phyloP scores from a whole-genome alignment of 2,113 vertebrate species.

The Mohoua ochrocephala region DNA sequence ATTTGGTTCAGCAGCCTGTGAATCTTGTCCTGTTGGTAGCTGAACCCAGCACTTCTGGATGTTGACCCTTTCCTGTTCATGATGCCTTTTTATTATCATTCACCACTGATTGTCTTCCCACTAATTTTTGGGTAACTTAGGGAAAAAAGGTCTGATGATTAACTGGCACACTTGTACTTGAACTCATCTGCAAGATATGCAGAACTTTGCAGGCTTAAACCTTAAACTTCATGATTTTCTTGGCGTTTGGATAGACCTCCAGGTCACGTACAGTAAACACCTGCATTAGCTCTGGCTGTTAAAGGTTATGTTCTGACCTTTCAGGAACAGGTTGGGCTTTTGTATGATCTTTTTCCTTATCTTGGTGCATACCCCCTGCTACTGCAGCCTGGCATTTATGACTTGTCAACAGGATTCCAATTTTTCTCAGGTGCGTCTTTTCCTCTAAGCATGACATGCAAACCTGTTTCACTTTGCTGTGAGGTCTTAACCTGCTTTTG shows the following conservation, averaged over 20 bases:
- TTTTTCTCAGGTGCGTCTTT: background rate
- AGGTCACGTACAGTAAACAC: background rate
- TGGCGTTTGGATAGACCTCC: background rate
- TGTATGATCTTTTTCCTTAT: background rate
- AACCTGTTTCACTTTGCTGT: background rate
- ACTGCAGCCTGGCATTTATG: background rate
- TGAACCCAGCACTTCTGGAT: background rate
- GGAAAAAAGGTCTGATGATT: background rate
- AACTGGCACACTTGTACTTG: background rate
- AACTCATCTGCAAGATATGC: background rate
- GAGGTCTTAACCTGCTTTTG: background rate
- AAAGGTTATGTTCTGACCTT: slow-evolving; percentile 14
- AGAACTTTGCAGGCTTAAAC: background rate
- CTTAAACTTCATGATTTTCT: background rate
- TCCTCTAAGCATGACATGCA: background rate
- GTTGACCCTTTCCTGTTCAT: background rate
- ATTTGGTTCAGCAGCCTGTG: background rate
- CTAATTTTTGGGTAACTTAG: background rate
- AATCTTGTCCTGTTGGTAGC: background rate
- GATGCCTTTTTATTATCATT: background rate
- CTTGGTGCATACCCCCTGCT: background rate
- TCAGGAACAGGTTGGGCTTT: background rate
- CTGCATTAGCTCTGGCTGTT: background rate
- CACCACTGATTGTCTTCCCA: background rate
- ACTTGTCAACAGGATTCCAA: background rate